phyloP scores from a whole-genome alignment of 35 echinoderm and acorn worm species.

The Heliocidaris tuberculata region DNA sequence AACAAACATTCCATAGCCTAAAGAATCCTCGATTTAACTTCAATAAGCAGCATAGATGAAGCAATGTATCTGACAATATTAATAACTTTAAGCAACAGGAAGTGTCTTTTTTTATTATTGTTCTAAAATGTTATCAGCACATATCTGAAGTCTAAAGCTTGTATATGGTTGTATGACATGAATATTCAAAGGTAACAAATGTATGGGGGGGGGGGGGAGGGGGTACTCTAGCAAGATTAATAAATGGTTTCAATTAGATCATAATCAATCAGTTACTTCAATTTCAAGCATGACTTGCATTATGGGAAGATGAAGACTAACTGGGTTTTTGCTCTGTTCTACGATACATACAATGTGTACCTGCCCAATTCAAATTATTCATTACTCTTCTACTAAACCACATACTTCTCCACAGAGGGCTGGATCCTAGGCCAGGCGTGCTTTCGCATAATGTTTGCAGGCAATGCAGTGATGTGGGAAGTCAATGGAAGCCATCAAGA shows the following conservation, averaged over 20 bases:
- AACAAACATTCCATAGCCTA: background rate
- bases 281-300: background rate
- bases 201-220: too few species aligned
- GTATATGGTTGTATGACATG: background rate
- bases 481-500: background rate
- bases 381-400: background rate
- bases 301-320: background rate
- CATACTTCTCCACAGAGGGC: background rate
- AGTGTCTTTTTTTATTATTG: background rate
- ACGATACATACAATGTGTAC: background rate
- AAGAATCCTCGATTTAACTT: background rate
- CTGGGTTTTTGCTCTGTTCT: too few species aligned
- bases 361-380: too few species aligned
- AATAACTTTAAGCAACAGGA: background rate
- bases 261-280: too few species aligned
- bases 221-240: too few species aligned
- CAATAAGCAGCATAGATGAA: background rate
- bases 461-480: background rate
- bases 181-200: too few species aligned
- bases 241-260: too few species aligned
- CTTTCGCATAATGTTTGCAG: background rate
- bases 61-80: background rate
- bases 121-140: background rate
- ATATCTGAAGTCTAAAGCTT: background rate
- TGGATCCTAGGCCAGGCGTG: background rate